phyloP scores from a whole-genome alignment of 2,113 vertebrate species.

The Polyodon spathula region DNA sequence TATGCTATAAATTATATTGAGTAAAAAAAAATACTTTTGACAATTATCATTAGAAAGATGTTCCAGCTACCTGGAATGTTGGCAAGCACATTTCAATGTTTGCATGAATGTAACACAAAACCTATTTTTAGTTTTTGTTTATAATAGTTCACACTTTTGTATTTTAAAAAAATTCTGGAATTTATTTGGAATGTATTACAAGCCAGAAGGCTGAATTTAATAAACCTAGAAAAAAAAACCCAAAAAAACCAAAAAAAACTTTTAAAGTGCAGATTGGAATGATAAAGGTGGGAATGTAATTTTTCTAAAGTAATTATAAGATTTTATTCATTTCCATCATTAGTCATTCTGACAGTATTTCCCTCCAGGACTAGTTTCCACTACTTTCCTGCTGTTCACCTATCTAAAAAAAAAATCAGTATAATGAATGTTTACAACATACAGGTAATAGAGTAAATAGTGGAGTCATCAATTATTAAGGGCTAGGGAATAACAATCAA shows the following conservation, averaged over 20 bases:
- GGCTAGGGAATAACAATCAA: conserved; percentile 69
- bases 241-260: conserved; percentile 65
- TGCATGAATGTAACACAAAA: too few species aligned
- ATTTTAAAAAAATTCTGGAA: conserved; percentile 19
- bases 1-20: too few species aligned
- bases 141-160: too few species aligned
- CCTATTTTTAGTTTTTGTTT: too few species aligned
- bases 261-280: conserved; percentile 66
- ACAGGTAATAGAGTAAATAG: conserved; percentile 91
- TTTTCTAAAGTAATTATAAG: conserved; percentile 74
- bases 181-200: conserved; percentile 61
- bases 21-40: too few species aligned
- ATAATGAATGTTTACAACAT: conserved; percentile 86
- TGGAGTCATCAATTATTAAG: conserved; percentile 86
- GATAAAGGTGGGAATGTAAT: conserved; percentile 62
- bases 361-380: conserved; percentile 68
- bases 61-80: too few species aligned
- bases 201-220: conserved; percentile 52
- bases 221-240: conserved; percentile 60
- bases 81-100: too few species aligned
- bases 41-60: too few species aligned
- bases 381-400: conserved; percentile 65
- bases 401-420: conserved; percentile 56
- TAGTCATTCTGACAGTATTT: conserved; percentile 72
- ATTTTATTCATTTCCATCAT: conserved; percentile 75